phyloP scores from a whole-genome alignment of 2,888 invertebrate genomes.

The Cetonia aurata region DNA sequence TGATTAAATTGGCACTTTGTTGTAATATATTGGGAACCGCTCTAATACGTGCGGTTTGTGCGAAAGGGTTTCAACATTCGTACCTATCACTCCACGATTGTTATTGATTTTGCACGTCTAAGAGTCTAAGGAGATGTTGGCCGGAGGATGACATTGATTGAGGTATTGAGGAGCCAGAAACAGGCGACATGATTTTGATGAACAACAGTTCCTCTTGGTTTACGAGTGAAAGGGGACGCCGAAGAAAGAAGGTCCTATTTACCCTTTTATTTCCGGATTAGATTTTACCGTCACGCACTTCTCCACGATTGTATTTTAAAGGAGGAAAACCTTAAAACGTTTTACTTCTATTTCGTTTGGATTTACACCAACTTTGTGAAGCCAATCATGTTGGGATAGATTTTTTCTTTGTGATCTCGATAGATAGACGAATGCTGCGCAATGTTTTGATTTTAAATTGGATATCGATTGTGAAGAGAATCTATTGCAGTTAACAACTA shows the following conservation, averaged over 20 bases:
- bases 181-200: slow-evolving; percentile 43
- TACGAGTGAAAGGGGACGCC: slow-evolving; percentile 8
- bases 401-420: no score
- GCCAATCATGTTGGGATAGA: background rate
- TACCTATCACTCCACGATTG: slow-evolving; percentile 41
- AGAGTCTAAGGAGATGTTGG: slow-evolving; percentile 34
- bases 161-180: slow-evolving; percentile 38
- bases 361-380: slow-evolving; percentile 5
- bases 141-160: slow-evolving; percentile 41
- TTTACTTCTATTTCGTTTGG: background rate
- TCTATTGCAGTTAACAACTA: no score
- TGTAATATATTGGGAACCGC: slow-evolving; percentile 31
- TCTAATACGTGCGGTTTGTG: slow-evolving; percentile 28
- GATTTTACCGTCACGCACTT: slow-evolving; percentile 10
- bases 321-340: background rate
- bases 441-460: no score
- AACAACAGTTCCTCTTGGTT: slow-evolving; percentile 32
- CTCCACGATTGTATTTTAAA: background rate
- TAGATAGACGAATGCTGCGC: no score
- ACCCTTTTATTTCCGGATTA: slow-evolving; percentile 19
- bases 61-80: slow-evolving; percentile 37
- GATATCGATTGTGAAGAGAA: no score
- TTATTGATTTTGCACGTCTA: slow-evolving; percentile 43
- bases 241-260: slow-evolving; percentile 13
- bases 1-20: slow-evolving; percentile 40